These are phyloP conservation scores for Typhlichthys subterraneus DNA, from an alignment of 2,797 vertebrate genomes.

Conservation along the genomic window DNA sequence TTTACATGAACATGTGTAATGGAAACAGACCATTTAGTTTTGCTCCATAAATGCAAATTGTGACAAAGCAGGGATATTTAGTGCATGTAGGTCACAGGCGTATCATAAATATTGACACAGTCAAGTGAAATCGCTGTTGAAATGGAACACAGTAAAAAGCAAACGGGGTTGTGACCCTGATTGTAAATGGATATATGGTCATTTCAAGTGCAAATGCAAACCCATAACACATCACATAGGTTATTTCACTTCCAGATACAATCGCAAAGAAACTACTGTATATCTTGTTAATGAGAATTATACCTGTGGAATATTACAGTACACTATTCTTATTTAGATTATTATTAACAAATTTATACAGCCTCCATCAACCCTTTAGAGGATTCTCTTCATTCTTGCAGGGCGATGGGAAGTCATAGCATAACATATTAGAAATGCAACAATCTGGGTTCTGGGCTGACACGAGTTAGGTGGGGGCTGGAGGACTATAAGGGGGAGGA, in stretches of 20 bases:
- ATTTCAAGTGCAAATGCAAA: conserved; percentile 33
- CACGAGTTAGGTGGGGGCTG: conserved; percentile 3
- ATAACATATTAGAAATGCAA: conserved; percentile 47
- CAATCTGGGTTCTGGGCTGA: conserved; percentile 32
- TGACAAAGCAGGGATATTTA: conserved; percentile 56
- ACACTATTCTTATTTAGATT: no score
- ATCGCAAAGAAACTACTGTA: no score
- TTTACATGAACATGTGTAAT: conserved; percentile 36
- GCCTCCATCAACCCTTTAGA: conserved; percentile 5
- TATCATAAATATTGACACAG: conserved; percentile 69
- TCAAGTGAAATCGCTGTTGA: conserved; percentile 59
- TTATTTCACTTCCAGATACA: no score
- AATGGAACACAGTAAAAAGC: conserved; percentile 49
- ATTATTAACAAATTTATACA: no score
- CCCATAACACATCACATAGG: conserved; percentile 13
- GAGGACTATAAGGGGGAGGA: conserved; percentile 34
- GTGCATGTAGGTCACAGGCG: conserved; percentile 53
- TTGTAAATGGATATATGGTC: conserved; percentile 45
- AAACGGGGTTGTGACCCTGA: conserved; percentile 55
- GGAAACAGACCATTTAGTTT: conserved; percentile 42
- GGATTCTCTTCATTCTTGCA: conserved; percentile 17
- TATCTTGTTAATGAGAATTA: no score
- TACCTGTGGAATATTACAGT: no score
- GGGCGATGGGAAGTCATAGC: conserved; percentile 36
- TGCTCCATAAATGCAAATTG: conserved; percentile 58